Evolutionary conservation across 2,888 invertebrate species (phyloP), one percentile per base, ranked within the genome.

Genomic region (Drosophila rellima): DNA sequence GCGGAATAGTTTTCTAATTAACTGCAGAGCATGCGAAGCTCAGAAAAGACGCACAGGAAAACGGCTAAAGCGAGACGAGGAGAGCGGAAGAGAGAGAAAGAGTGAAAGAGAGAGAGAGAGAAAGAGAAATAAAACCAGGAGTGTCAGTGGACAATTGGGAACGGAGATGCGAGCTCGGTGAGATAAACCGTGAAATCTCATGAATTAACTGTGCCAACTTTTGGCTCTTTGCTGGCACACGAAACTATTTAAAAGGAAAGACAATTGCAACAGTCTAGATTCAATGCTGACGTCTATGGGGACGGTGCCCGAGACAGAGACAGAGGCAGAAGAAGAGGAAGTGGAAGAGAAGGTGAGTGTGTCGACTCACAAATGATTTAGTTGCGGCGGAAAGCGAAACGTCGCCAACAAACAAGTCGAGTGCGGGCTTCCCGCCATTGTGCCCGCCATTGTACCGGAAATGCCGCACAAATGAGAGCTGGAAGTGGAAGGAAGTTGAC

Each of bases 401-500:
- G 88, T 89, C 89, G 85, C 73, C 89, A 82, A 74, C 83, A 81
- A 83, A 89, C 83, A 89, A 82, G 69, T 81, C 63, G 87, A 83
- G 80, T 76, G 71, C 62, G 72, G 65, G 72, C 65, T 62, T 66
- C 44, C 82, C 71, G 71, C 68, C 79, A 82, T 87, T 81, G 80
- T 82, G 73, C 52, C 59, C 71, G 78, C 71, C 70, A 80, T 80
- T 83, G 82, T 89, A 84, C 87, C 89, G 83, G 89, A 83, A 83
- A 83, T 83, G 84, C 89, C 78, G 70, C 84, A 83, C 87, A 83
- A 87, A 88, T 87, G 87, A 87, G 88, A 83, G 59, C 79, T 83
- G 87, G 81, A 83, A 86, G 79, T 83, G 84, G 89, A 74, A 88
- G 84, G 89, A 88, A 83, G 88, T 80, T 83, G 88, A 80, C 87